Base-by-base conservation (phyloP, 2,888 invertebrate species). In the Aelia acuminata region DNA sequence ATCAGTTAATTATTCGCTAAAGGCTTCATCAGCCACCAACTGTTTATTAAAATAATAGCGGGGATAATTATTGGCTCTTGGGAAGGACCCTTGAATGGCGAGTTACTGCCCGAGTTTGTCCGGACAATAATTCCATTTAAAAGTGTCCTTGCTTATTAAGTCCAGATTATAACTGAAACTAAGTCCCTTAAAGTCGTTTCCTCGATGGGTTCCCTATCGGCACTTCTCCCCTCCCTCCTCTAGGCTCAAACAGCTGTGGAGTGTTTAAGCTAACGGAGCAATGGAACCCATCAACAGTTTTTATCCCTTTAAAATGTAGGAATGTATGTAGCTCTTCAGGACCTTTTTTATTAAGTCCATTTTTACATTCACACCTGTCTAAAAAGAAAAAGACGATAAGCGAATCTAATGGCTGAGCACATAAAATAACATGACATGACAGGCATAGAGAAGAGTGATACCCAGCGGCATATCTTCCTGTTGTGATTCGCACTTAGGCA, bases 1-100 rank as follows among this genome's bases (percentile, higher is more conserved):
- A 63, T 63, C 63, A 18, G 31, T 63, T 63, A 63, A 63, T 31
- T 63, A 63, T 63, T 63, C 63, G 63, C 63, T 63, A 63, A 63
- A 63, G 63, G 63, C 63, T 63, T 63, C 63, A 63, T 63, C 63
- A 63, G 63, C 13, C 63, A 4, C 63, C 63, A 63, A 63, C 63
- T 63, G 63, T 63, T 63, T 63, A 63, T 63, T 63, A 63, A 57
- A 63, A 63, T 63, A 63, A 63, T 63, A 63, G n/a, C 63, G 15
- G 31, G 31, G 18, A 13, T 63, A 63, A 63, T 63, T 63, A 63
- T 63, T 63, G 63, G 63, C 63, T 7, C 63, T 63, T 63, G 63
- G 63, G 63, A 63, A 63, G 31, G 31, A 31, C 63, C 63, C 63
- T 63, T 63, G 63, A 63, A 63, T 63, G 31, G 31, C 63, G 63